Evolutionary conservation across 1,140 invertebrate species (phyloP), one percentile per base, ranked within the genome.

Genomic region (Colletes gigas): DNA sequence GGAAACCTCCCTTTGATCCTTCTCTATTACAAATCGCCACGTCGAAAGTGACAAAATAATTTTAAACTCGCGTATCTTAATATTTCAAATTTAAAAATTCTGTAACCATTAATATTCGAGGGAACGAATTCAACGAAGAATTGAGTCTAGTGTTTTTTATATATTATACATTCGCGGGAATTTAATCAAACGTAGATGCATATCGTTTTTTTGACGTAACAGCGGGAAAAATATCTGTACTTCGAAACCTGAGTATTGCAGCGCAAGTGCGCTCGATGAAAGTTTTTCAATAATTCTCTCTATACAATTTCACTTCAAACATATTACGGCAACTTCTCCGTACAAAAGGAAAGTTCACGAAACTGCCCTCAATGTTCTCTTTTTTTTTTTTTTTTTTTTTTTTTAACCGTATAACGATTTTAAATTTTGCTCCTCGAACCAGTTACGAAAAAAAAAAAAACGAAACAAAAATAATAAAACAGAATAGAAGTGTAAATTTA

Each of bases 261-360:
- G 9, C 9, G 10, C 17, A n/a, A 65, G 63, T n/a, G 19, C 10
- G 19, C 41, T n/a, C 9, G 41, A n/a, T 14, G 41, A 44, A 65
- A 65, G 41, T 65, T 44, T n/a, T 17, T 9, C 41, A 5, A 8
- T 17, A 39, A 47, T 17, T n/a, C 39, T 39, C 9, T 44, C 63
- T 17, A n/a, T 65, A 47, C 39, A 65, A 65, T 65, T 65, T 65
- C 15, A 39, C 39, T 63, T 63, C 15, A 65, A 65, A 65, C 63
- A 44, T 41, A 63, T 65, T 65, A 65, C 41, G 7, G 41, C 39
- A 65, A 47, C 63, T 63, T 63, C 14, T 15, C 30, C 30, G 4
- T 41, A 41, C 60, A 41, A 63, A 63, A 17, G 60, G 15, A 41
- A 63, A 63, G 60, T 63, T 63, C 17, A 6, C 60, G 39, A 41